phyloP scores from a whole-genome alignment of 2,797 vertebrate species.

The Coregonus ussuriensis region DNA sequence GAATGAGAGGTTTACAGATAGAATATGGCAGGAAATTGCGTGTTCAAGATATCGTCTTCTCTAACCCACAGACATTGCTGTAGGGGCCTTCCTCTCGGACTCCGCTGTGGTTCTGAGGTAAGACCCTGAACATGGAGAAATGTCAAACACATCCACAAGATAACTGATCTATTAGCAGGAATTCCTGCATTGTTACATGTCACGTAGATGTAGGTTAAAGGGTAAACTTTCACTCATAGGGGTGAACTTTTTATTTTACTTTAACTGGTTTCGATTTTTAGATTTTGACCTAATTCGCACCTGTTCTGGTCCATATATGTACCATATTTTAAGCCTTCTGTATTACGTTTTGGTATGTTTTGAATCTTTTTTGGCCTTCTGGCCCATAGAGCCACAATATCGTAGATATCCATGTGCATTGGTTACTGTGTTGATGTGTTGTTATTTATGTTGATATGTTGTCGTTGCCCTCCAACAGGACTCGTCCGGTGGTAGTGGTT shows the following conservation, averaged over 20 bases:
- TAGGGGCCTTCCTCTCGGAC: constrained; percentile 92
- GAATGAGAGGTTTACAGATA: not conserved
- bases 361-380: not conserved
- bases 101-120: constrained; percentile 91
- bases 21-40: not conserved
- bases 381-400: not conserved
- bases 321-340: not conserved
- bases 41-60: not conserved
- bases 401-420: not conserved
- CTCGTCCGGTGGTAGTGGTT: constrained; percentile 88
- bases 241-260: too few species aligned
- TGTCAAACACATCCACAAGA: not conserved
- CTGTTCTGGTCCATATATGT: too few species aligned
- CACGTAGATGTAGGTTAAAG: too few species aligned
- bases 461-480: constrained; percentile 56
- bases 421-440: not conserved
- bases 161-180: too few species aligned
- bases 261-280: too few species aligned
- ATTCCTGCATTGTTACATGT: too few species aligned
- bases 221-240: too few species aligned
- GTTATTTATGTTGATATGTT: not conserved
- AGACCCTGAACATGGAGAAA: constrained; percentile 33
- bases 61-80: constrained; percentile 82
- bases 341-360: not conserved
- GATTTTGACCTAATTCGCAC: too few species aligned